Percentiles rank a stretch among this genome's conserved stretches.
These are phyloP conservation scores for Meganola albula DNA, from an alignment of 2,888 invertebrate genomes.

Conservation along the genomic window DNA sequence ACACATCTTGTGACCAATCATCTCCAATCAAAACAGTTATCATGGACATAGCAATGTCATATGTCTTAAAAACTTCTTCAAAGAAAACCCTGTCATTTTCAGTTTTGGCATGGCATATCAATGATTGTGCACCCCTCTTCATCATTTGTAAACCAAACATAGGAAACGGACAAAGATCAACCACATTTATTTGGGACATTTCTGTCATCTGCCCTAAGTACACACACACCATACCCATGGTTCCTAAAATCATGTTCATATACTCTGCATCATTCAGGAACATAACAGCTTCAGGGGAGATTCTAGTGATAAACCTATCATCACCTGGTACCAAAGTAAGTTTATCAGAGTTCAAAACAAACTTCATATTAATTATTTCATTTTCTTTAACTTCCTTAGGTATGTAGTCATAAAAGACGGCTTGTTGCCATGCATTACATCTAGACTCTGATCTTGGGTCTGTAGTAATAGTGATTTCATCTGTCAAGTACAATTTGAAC, in stretches of 20 bases:
- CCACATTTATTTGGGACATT: constrained; percentile 50
- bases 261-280: constrained; percentile 73
- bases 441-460: constrained; percentile 69
- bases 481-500: constrained; percentile 84
- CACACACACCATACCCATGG: constrained; percentile 50
- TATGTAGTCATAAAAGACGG: constrained; percentile 79
- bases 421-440: constrained; percentile 87
- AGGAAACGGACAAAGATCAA: constrained; percentile 81
- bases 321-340: constrained; percentile 42
- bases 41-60: constrained; percentile 52
- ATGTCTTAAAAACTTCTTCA: constrained; percentile 53
- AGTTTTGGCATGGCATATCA: constrained; percentile 63
- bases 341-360: constrained; percentile 58
- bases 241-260: constrained; percentile 51
- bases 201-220: constrained; percentile 57
- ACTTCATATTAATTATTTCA: constrained; percentile 43
- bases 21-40: constrained; percentile 54
- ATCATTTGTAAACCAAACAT: constrained; percentile 78
- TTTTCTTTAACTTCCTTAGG: constrained; percentile 45
- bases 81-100: constrained; percentile 59
- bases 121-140: constrained; percentile 60
- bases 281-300: constrained; percentile 50
- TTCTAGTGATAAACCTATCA: constrained; percentile 35
- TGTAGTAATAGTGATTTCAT: constrained; percentile 79
- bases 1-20: constrained; percentile 39